Evolutionary conservation across 1,140 invertebrate genomes (phyloP).

Genomic region (Saxidomus purpurata): DNA sequence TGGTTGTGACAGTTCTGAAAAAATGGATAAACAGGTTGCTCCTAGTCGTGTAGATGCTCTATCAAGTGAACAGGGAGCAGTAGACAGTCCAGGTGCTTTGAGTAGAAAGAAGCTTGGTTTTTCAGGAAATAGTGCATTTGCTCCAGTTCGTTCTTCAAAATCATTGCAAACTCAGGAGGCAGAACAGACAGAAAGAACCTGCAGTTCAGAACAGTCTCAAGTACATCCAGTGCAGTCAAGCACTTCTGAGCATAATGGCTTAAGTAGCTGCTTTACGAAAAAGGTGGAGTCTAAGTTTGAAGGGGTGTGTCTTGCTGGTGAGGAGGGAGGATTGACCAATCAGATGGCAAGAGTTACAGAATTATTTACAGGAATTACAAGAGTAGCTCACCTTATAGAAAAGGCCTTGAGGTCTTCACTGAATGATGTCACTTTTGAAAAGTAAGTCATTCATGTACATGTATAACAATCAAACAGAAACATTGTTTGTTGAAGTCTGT

Average conservation of each 20-base stretch:
- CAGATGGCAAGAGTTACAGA: slow-evolving; percentile 48
- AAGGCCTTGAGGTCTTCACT: slow-evolving; percentile 69
- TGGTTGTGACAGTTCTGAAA: slow-evolving; percentile 6
- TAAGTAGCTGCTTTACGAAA: background rate
- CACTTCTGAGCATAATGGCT: background rate
- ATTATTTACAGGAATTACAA: slow-evolving; percentile 60
- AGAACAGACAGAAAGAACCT: background rate
- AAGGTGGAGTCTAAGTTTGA: slow-evolving; percentile 7
- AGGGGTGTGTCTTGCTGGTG: background rate
- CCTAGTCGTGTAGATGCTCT: background rate
- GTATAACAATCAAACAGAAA: too few relatives aligned
- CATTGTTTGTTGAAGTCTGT: too few relatives aligned
- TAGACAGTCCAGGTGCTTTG: slow-evolving; percentile 37
- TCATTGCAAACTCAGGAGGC: background rate
- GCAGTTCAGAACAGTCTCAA: background rate
- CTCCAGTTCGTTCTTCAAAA: slow-evolving; percentile 14
- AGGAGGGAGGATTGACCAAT: slow-evolving; percentile 6
- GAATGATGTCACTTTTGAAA: slow-evolving; percentile 69
- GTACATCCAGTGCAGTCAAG: background rate
- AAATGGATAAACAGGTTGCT: background rate
- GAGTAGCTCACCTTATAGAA: slow-evolving; percentile 66
- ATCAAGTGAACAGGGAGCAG: background rate
- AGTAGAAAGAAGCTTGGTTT: slow-evolving; percentile 52
- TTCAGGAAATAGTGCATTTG: slow-evolving; percentile 62
- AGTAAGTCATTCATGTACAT: too few relatives aligned